Evolutionary conservation across 2,888 invertebrate species (phyloP).

Genomic region (Limulus polyphemus): DNA sequence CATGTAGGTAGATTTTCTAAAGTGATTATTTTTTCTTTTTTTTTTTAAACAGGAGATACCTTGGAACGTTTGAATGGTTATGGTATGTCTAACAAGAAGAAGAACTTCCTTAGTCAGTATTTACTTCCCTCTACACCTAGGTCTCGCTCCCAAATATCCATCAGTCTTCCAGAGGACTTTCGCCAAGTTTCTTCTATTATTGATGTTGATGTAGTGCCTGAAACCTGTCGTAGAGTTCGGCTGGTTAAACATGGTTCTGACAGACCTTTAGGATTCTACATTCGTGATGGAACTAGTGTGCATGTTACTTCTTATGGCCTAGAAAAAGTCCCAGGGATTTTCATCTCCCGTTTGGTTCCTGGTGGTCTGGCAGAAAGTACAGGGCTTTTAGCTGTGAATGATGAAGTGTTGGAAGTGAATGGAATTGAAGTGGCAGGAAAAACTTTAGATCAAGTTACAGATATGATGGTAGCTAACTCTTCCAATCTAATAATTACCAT

Average conservation of each 20-base stretch:
- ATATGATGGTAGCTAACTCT: constrained; percentile 99
- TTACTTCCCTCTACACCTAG: constrained; percentile 30
- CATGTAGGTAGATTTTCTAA: too few species aligned
- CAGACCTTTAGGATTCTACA: constrained; percentile 94
- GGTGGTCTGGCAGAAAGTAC: constrained; percentile 93
- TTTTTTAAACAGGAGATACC: constrained; percentile 54
- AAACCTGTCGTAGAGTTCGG: constrained; percentile 86
- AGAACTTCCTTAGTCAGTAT: constrained; percentile 56
- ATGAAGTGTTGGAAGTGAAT: constrained; percentile 98
- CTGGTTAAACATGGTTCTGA: constrained; percentile 94
- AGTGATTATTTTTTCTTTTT: too few species aligned
- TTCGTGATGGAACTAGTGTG: constrained; percentile 60
- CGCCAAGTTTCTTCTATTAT: constrained; percentile 98
- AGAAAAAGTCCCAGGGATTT: constrained; percentile 87
- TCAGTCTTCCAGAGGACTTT: constrained; percentile 96
- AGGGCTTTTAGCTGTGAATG: constrained; percentile 92
- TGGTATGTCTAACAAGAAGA: constrained; percentile 58
- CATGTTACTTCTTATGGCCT: constrained; percentile 76
- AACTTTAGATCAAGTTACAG: constrained; percentile 96
- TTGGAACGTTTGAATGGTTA: constrained; percentile 88
- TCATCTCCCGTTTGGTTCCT: constrained; percentile 94
- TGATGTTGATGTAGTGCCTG: constrained; percentile 97
- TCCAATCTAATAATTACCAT: constrained; percentile 97
- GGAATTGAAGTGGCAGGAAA: constrained; percentile 99
- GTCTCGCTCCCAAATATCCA: constrained; percentile 47